A percentile compares a stretch with the other conserved stretches of the same genome.
Evolutionary conservation across 2,888 invertebrate species (phyloP).

Genomic region (Ophioninae sp.): DNA sequence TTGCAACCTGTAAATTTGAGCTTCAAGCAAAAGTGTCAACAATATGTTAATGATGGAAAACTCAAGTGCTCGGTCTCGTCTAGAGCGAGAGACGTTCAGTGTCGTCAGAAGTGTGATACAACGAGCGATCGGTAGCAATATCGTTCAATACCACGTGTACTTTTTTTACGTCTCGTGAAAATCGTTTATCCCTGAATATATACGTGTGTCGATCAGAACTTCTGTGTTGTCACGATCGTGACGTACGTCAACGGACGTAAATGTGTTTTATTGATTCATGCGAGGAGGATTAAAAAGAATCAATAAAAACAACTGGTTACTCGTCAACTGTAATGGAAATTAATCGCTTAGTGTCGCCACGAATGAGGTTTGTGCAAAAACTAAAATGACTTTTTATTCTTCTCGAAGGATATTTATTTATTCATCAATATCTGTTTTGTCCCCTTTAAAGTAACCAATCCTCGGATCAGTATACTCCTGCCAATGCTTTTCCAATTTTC

Average conservation of each 20-base stretch:
- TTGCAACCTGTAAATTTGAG: neutral
- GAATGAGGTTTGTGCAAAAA: neutral
- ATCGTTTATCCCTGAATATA: constrained; percentile 2
- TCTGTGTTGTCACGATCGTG: constrained; percentile 12
- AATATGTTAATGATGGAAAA: constrained; percentile 9
- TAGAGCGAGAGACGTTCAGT: too few relatives aligned
- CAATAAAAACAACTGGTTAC: constrained; percentile 5
- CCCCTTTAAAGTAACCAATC: too few relatives aligned
- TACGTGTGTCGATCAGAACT: neutral
- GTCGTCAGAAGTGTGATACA: neutral
- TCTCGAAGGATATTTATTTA: too few relatives aligned
- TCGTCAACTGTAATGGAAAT: neutral
- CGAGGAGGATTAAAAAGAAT: neutral
- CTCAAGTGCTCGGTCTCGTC: constrained; percentile 8
- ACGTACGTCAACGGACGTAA: constrained; percentile 20
- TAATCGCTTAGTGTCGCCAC: neutral
- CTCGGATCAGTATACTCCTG: too few relatives aligned
- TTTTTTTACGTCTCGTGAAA: neutral
- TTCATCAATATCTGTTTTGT: too few relatives aligned
- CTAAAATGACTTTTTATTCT: neutral
- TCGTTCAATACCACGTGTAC: neutral
- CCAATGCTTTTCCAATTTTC: too few relatives aligned
- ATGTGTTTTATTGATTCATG: constrained; percentile 13
- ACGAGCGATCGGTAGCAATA: neutral
- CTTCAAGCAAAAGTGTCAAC: neutral